Evolutionary conservation across 2,113 vertebrate species (phyloP), one percentile per base, ranked within the genome.

Genomic region (Oreochromis niloticus): DNA sequence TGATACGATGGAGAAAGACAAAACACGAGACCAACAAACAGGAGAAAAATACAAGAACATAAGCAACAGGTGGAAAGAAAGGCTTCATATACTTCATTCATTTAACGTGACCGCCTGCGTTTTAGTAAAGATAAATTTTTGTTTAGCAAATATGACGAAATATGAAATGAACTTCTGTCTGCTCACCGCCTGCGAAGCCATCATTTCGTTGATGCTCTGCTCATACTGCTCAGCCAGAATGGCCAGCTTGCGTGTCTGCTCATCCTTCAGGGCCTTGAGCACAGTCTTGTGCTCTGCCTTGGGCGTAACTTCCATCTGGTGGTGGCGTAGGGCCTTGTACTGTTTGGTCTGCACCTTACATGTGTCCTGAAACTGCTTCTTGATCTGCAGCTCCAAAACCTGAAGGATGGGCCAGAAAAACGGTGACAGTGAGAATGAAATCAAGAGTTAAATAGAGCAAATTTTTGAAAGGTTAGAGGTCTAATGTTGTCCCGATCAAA

Each of bases 181-280:
- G 36, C 97, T 96, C 94, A 99, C 98, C 96, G 99, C 99, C 94
- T 99, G 99, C 0, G 98, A 99, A 84, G 98, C 98, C 98, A 99
- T 99, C 99, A 99, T 99, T 95, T 99, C 98, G 1, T 99, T 99
- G 96, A 99, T 99, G 96, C 98, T 99, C 97, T 99, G 98, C 96
- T 99, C 99, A 1, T 99, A 99, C 95, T 99, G 98, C 95, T 99
- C 98, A 8, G 99, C 99, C 95, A 99, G 97, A 95, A 99, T 98
- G 96, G 98, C 98, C 87, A 99, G 97, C 95, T 99, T 99, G 95
- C 99, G 97, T 2, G 98, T 99, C 97, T 99, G 99, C 97, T 99
- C 98, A 0, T 99, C 99, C 96, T 99, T 99, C 94, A 99, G 97
- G 85, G 98, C 97, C 96, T 99, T 99, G 93, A 99, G 95, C 95